Conservation (phyloP, 2,797 vertebrate species). For the Sardinella longiceps region DNA sequence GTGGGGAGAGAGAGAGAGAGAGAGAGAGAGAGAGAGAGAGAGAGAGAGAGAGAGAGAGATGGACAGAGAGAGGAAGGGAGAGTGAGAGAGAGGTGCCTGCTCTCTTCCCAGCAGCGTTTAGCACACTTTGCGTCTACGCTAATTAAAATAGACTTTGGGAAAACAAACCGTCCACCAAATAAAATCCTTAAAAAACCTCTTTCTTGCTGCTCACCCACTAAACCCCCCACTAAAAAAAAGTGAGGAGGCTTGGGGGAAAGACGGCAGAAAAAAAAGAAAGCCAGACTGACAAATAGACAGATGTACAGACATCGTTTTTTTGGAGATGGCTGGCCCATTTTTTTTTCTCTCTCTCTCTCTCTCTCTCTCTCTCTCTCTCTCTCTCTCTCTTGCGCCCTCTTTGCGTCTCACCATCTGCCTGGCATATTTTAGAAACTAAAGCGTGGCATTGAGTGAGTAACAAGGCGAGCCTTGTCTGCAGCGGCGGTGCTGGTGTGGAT, state of each 20-base stretch:
- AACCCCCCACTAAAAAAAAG: background rate
- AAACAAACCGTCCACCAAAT: slow-evolving; percentile 39
- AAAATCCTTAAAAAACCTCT: slow-evolving; percentile 21
- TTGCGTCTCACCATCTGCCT: slow-evolving; percentile 65
- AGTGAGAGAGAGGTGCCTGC: background rate
- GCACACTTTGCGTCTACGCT: slow-evolving; percentile 29
- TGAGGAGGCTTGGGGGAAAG: background rate
- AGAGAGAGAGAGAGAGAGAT: background rate
- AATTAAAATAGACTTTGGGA: slow-evolving; percentile 42
- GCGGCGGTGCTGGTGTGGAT: slow-evolving; percentile 70
- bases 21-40: too few species aligned
- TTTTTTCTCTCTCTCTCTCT: too few species aligned
- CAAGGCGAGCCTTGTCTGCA: slow-evolving; percentile 80
- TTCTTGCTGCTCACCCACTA: background rate
- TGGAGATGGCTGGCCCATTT: slow-evolving; percentile 35
- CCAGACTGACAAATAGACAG: slow-evolving; percentile 44
- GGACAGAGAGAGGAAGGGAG: too few species aligned
- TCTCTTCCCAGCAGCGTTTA: background rate
- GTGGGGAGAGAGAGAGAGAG: background rate
- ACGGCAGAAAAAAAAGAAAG: background rate
- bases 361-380: slow-evolving; percentile 9
- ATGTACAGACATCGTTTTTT: slow-evolving; percentile 47
- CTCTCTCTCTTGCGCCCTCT: background rate
- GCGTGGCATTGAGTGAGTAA: slow-evolving; percentile 72
- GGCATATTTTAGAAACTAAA: slow-evolving; percentile 75